Percentiles rank a stretch among this genome's conserved stretches.
These are phyloP conservation scores for Petromus typicus DNA, from an alignment of 2,113 vertebrate genomes.

Conservation along the genomic window DNA sequence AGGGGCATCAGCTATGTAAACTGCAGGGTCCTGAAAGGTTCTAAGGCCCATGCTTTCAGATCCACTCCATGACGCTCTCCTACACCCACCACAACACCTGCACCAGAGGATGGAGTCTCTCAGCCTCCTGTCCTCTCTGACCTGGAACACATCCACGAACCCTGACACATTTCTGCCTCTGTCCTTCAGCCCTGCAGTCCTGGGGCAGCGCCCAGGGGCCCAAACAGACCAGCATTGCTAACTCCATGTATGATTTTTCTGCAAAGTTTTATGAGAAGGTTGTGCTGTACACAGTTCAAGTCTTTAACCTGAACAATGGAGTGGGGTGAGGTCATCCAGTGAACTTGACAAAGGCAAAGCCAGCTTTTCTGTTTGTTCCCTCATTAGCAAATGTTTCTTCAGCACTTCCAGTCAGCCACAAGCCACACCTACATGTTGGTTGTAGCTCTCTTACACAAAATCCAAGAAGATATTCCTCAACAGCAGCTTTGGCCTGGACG, in stretches of 20 bases:
- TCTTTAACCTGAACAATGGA: not conserved
- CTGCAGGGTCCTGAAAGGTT: not conserved
- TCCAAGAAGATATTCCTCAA: not conserved
- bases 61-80: not conserved
- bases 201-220: not conserved
- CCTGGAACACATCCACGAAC: conserved; percentile 42
- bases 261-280: conserved; percentile 12
- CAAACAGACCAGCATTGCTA: not conserved
- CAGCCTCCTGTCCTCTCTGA: not conserved
- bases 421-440: not conserved
- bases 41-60: not conserved
- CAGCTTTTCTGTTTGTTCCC: not conserved
- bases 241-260: not conserved
- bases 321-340: not conserved
- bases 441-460: not conserved
- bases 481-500: not conserved
- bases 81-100: not conserved
- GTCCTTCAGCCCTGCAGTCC: not conserved
- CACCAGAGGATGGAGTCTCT: not conserved
- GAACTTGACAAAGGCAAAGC: not conserved
- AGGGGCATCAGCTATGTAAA: too few species aligned
- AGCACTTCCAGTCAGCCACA: not conserved
- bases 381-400: conserved; percentile 23
- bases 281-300: not conserved
- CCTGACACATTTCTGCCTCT: not conserved